Evolutionary conservation across 2,113 vertebrate genomes (phyloP).

Genomic region (Otis tarda): DNA sequence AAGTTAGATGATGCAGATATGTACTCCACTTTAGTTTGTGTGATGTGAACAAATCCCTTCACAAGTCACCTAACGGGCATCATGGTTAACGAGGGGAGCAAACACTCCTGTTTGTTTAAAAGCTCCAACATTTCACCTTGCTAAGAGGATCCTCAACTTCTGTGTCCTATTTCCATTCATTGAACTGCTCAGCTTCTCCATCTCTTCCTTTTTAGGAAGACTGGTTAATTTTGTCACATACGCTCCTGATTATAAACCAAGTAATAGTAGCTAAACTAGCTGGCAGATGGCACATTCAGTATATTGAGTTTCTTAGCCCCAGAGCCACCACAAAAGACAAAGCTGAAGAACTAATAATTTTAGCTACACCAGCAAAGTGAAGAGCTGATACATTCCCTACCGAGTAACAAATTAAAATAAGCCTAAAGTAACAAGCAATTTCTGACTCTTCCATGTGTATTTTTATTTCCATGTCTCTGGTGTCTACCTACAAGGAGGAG

Average conservation of each 20-base stretch:
- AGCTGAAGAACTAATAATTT: neutral
- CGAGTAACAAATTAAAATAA: neutral
- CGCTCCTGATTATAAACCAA: neutral
- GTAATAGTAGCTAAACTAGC: neutral
- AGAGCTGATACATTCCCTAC: neutral
- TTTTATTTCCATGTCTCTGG: slow-evolving; percentile 15
- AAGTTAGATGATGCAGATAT: neutral
- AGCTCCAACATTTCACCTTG: neutral
- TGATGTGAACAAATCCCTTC: neutral
- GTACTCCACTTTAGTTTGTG: neutral
- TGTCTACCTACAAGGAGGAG: neutral
- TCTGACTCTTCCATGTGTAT: neutral
- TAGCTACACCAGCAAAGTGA: neutral
- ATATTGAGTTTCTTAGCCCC: neutral
- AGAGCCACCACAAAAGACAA: neutral
- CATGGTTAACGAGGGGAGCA: neutral
- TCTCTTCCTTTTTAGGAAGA: neutral
- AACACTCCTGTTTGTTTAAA: neutral
- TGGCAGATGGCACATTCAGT: neutral
- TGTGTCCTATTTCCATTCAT: neutral
- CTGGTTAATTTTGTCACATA: neutral
- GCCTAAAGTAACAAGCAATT: neutral
- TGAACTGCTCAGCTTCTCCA: neutral
- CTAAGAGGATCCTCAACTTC: neutral
- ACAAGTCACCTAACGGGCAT: neutral